Conservation (phyloP, 1,140 invertebrate species). For the Mya arenaria region DNA sequence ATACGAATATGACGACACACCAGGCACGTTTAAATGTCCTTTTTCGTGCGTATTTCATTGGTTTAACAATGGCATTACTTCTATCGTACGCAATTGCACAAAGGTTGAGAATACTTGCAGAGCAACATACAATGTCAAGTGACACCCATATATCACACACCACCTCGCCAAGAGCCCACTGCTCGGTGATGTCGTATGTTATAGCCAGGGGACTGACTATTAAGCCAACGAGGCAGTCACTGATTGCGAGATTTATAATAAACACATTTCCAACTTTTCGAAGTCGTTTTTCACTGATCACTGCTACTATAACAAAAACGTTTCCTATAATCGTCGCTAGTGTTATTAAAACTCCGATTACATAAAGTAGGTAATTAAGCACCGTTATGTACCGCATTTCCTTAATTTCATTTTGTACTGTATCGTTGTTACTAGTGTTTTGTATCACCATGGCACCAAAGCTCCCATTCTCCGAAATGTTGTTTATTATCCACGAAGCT, state of each 20-base stretch:
- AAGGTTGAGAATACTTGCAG: constrained; percentile 83
- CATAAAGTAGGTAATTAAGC: constrained; percentile 1
- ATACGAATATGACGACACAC: constrained; percentile 93
- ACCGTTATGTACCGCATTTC: background rate
- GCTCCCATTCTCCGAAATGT: background rate
- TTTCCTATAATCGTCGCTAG: constrained; percentile 43
- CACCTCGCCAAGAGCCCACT: constrained; percentile 79
- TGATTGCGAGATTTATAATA: constrained; percentile 95
- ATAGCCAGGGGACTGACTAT: constrained; percentile 69
- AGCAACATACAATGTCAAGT: constrained; percentile 82
- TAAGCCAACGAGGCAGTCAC: constrained; percentile 92
- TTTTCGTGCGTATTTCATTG: constrained; percentile 87
- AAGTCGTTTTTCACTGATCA: constrained; percentile 82
- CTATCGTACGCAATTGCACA: constrained; percentile 82
- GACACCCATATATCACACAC: constrained; percentile 82
- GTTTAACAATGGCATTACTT: constrained; percentile 82
- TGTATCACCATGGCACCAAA: background rate
- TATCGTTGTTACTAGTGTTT: background rate
- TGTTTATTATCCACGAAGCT: too few species aligned
- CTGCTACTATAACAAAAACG: constrained; percentile 38
- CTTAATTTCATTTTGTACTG: background rate
- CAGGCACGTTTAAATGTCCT: constrained; percentile 92
- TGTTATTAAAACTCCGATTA: constrained; percentile 30
- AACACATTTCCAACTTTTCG: constrained; percentile 95
- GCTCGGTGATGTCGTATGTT: constrained; percentile 62